Evolutionary conservation across 1,140 invertebrate species (phyloP).

Genomic region (Neuroterus valhalla): DNA sequence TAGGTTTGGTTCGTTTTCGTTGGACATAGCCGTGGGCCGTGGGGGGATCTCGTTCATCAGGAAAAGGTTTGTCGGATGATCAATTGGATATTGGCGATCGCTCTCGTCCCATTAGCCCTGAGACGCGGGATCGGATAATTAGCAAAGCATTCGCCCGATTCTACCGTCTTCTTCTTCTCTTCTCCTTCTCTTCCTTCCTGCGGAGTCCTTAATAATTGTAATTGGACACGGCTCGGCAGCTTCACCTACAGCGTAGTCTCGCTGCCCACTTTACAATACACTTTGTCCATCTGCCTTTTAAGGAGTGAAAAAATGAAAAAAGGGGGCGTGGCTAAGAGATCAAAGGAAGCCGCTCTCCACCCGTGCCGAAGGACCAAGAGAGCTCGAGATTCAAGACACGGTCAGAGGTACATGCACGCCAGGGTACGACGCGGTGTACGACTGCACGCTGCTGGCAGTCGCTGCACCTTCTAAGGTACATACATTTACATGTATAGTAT

Average conservation of each 20-base stretch:
- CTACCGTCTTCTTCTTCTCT: slow-evolving; percentile 54
- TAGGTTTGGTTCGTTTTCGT: background rate
- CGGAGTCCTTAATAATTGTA: slow-evolving; percentile 75
- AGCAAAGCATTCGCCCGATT: slow-evolving; percentile 66
- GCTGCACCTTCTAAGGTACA: slow-evolving; percentile 41
- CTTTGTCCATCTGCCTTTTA: slow-evolving; percentile 77
- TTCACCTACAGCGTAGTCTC: slow-evolving; percentile 73
- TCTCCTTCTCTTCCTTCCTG: slow-evolving; percentile 52
- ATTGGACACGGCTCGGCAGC: slow-evolving; percentile 75
- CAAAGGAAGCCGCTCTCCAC: slow-evolving; percentile 71
- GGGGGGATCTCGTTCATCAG: slow-evolving; percentile 60
- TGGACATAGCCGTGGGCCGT: slow-evolving; percentile 42
- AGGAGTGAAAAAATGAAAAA: slow-evolving; percentile 76
- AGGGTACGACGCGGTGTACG: slow-evolving; percentile 46
- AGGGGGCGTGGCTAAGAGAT: slow-evolving; percentile 73
- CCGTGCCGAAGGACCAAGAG: slow-evolving; percentile 61
- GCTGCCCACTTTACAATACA: slow-evolving; percentile 77
- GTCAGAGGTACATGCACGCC: slow-evolving; percentile 55
- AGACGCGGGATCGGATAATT: slow-evolving; percentile 71
- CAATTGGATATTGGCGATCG: slow-evolving; percentile 69
- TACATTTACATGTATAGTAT: too few species aligned
- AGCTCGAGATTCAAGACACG: slow-evolving; percentile 47
- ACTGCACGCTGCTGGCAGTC: too few species aligned
- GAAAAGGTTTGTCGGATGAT: slow-evolving; percentile 67
- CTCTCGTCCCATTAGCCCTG: slow-evolving; percentile 65